Percentiles rank a stretch among this genome's conserved stretches.
These are phyloP conservation scores for Allacma fusca DNA, from an alignment of 2,888 invertebrate species.

Conservation along the genomic window DNA sequence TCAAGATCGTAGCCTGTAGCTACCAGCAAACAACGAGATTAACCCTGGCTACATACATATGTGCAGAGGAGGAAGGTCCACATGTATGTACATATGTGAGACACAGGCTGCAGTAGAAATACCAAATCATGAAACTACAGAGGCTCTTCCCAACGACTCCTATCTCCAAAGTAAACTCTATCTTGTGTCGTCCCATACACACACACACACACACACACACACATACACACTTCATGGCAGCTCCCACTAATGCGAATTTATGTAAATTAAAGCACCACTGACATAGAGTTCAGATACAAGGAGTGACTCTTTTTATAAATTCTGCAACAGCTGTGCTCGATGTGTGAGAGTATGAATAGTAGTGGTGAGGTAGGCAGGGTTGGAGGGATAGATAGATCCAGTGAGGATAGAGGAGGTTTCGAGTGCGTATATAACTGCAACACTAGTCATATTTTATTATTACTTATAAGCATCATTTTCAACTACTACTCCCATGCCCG, in stretches of 20 bases:
- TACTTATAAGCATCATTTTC: constrained; percentile 9
- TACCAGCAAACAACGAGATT: no score
- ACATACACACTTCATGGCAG: not conserved
- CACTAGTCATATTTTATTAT: constrained; percentile 1
- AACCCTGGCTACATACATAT: no score
- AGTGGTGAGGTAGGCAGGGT: not conserved
- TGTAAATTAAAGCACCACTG: constrained; percentile 24
- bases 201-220: no score
- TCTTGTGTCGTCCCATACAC: no score
- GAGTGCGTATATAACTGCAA: not conserved
- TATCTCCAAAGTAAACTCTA: no score
- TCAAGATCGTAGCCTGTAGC: not conserved
- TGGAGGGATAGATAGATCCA: not conserved
- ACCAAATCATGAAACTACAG: no score
- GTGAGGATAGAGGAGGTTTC: no score
- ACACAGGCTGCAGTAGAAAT: no score
- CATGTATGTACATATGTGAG: no score
- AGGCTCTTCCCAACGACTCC: no score
- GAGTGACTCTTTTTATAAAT: constrained; percentile 31
- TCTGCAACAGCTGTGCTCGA: constrained; percentile 39
- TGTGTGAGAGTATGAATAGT: not conserved
- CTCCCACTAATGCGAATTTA: not conserved
- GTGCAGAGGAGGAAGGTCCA: no score
- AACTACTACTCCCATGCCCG: not conserved
- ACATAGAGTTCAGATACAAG: constrained; percentile 25